A percentile compares a stretch with the other conserved stretches of the same genome.
Evolutionary conservation across 2,888 invertebrate species (phyloP).

Genomic region (Zygogramma bicolorata): DNA sequence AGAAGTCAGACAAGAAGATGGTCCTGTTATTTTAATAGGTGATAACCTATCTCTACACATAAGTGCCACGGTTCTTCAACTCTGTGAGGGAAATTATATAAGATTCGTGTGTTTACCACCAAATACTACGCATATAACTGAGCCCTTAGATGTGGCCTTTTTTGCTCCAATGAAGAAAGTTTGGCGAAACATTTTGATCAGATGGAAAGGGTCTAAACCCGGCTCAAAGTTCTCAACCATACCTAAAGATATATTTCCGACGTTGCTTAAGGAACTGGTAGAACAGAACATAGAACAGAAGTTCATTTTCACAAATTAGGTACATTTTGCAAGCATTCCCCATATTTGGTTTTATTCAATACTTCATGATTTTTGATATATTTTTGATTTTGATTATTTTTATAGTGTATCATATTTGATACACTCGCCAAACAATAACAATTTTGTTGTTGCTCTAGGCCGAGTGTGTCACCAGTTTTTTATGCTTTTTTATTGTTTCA

Average conservation of each 20-base stretch:
- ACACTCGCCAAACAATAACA: not conserved
- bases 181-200: too few relatives aligned
- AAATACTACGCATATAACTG: slow-evolving; percentile 2
- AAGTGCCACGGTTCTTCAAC: too few relatives aligned
- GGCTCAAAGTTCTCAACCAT: slow-evolving; percentile 39
- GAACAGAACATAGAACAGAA: slow-evolving; percentile 29
- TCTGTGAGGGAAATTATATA: slow-evolving; percentile 39
- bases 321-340: not conserved
- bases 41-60: too few relatives aligned
- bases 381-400: not conserved
- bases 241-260: slow-evolving; percentile 47
- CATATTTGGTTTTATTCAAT: not conserved
- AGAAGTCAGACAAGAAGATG: slow-evolving; percentile 48
- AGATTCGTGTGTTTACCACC: slow-evolving; percentile 57
- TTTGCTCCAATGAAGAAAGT: too few relatives aligned
- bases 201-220: slow-evolving; percentile 31
- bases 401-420: not conserved
- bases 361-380: not conserved
- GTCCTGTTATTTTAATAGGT: too few relatives aligned
- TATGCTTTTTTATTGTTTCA: not conserved
- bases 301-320: not conserved
- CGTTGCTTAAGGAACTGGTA: slow-evolving; percentile 36
- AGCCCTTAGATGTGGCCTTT: too few relatives aligned
- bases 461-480: not conserved
- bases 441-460: not conserved